Conservation (phyloP, 92 coral and sea anemone species). For the Heteractis magnifica region DNA sequence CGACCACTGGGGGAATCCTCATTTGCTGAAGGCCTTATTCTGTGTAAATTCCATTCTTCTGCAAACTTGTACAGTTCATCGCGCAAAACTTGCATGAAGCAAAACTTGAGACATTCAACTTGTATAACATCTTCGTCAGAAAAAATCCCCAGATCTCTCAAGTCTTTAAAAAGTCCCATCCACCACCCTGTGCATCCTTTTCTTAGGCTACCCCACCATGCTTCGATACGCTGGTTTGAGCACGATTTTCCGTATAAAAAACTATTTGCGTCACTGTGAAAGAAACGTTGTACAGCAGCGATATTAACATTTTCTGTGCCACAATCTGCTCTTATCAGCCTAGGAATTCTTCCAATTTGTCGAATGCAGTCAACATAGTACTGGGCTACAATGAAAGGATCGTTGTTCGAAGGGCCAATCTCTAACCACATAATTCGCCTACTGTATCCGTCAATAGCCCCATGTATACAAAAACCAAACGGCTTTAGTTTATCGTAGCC, state of each 20-base stretch:
- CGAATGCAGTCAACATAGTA: slow-evolving; percentile 24
- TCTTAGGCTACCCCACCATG: slow-evolving; percentile 46
- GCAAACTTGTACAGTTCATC: background rate
- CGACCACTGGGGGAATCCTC: background rate
- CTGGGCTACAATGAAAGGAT: slow-evolving; percentile 38
- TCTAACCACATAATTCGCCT: slow-evolving; percentile 51
- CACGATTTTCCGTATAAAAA: slow-evolving; percentile 48
- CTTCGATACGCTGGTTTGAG: slow-evolving; percentile 49
- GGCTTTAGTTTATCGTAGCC: slow-evolving; percentile 49
- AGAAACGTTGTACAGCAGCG: slow-evolving; percentile 35
- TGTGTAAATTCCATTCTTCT: background rate
- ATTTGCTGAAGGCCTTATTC: background rate
- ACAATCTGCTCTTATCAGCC: slow-evolving; percentile 34
- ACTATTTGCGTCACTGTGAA: slow-evolving; percentile 35
- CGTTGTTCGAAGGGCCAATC: slow-evolving; percentile 45
- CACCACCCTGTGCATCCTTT: slow-evolving; percentile 41
- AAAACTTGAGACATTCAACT: background rate
- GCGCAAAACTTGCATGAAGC: background rate
- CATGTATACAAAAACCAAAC: slow-evolving; percentile 40
- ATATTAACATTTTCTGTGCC: slow-evolving; percentile 47
- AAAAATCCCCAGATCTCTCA: background rate
- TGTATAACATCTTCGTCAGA: background rate
- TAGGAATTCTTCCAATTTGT: slow-evolving; percentile 23
- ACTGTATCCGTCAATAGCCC: slow-evolving; percentile 46
- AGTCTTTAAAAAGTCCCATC: slow-evolving; percentile 39